A percentile compares a stretch with the other conserved stretches of the same genome.
Conservation (phyloP, 2,113 vertebrate genomes). For the Tinamus guttatus region DNA sequence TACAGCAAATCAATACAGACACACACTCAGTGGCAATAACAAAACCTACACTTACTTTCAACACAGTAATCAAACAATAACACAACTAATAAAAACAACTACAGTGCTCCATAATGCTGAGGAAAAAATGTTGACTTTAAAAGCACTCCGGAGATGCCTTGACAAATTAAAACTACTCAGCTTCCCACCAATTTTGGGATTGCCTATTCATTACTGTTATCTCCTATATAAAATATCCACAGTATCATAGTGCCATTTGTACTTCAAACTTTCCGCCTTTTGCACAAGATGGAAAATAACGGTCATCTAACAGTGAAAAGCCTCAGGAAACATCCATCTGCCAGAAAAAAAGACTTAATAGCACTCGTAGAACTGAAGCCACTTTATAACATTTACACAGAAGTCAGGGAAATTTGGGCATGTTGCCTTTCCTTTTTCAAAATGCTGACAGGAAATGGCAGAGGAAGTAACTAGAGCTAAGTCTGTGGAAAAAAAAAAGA, state of each 20-base stretch:
- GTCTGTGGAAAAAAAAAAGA: background rate
- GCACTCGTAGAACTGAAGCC: background rate
- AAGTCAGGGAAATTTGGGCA: background rate
- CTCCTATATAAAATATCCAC: background rate
- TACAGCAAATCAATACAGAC: background rate
- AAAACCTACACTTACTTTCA: background rate
- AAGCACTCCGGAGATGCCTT: background rate
- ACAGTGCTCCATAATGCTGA: background rate
- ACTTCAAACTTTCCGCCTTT: background rate
- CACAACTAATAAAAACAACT: background rate
- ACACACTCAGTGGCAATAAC: background rate
- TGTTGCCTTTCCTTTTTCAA: conserved; percentile 6
- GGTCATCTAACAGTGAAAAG: background rate
- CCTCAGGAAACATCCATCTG: background rate
- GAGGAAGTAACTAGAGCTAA: background rate
- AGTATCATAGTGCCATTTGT: background rate
- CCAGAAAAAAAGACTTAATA: background rate
- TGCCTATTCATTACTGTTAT: background rate
- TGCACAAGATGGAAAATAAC: background rate
- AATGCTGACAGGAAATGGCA: conserved; percentile 34
- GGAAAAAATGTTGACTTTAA: background rate
- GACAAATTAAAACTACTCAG: conserved; percentile 12
- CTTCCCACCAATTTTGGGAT: background rate
- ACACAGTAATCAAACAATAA: background rate
- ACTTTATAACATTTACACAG: conserved; percentile 15